Conservation (phyloP, 1,140 invertebrate genomes). For the Belonocnema kinseyi region DNA sequence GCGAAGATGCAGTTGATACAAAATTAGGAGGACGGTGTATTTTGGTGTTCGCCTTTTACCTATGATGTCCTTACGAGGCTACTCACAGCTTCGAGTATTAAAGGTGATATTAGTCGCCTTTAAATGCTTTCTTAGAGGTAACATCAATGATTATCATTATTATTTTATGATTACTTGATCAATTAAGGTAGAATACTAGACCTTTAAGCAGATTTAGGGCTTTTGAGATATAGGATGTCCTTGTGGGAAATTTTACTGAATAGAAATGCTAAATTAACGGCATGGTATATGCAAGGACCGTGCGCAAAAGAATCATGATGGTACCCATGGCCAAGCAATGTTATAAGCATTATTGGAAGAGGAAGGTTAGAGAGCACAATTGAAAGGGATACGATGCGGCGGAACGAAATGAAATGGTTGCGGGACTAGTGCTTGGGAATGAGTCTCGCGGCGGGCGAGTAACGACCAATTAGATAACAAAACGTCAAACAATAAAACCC, state of each 20-base stretch:
- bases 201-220: too few species aligned
- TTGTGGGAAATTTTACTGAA: neutral
- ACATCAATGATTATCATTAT: too few species aligned
- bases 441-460: slow-evolving; percentile 59
- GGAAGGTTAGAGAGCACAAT: slow-evolving; percentile 33
- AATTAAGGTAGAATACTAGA: too few species aligned
- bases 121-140: too few species aligned
- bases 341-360: slow-evolving; percentile 42
- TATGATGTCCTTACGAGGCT: too few species aligned
- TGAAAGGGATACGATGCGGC: slow-evolving; percentile 47
- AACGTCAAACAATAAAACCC: slow-evolving; percentile 71
- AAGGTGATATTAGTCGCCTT: too few species aligned
- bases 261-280: slow-evolving; percentile 12
- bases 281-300: slow-evolving; percentile 2
- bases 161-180: too few species aligned
- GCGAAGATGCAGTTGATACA: too few species aligned
- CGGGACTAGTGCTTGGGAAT: slow-evolving; percentile 42
- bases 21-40: too few species aligned
- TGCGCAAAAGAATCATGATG: slow-evolving; percentile 42
- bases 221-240: too few species aligned
- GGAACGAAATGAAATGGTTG: slow-evolving; percentile 52
- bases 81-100: too few species aligned
- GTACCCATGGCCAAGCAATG: slow-evolving; percentile 33
- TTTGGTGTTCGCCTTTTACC: too few species aligned
- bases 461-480: slow-evolving; percentile 72